phyloP scores from a whole-genome alignment of 1,140 invertebrate species.

The Drosophila sp. region DNA sequence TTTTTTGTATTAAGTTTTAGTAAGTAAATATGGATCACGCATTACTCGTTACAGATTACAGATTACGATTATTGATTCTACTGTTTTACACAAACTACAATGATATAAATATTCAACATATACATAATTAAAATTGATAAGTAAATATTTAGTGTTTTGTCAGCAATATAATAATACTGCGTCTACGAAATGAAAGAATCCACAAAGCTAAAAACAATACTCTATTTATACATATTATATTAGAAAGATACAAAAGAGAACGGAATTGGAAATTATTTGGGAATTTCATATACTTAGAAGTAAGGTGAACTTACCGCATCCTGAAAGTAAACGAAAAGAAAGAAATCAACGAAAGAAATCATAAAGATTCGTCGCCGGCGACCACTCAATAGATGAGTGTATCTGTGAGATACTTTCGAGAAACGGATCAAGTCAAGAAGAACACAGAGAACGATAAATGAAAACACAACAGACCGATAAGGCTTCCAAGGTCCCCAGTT shows the following conservation, averaged over 20 bases:
- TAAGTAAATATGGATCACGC: conserved; percentile 35
- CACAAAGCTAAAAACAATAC: conserved; percentile 10
- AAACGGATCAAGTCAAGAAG: conserved; percentile 7
- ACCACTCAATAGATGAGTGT: conserved; percentile 13
- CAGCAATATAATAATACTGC: conserved; percentile 20
- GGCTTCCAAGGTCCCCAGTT: conserved; percentile 4
- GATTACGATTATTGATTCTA: conserved; percentile 26
- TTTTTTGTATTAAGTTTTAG: conserved; percentile 40
- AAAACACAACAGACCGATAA: conserved; percentile 26
- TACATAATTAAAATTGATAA: background rate
- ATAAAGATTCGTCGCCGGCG: conserved; percentile 52
- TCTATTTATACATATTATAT: too few relatives aligned
- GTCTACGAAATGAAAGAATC: conserved; percentile 21
- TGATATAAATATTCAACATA: too few relatives aligned
- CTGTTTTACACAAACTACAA: conserved; percentile 20
- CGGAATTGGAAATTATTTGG: background rate
- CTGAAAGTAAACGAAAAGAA: conserved; percentile 84
- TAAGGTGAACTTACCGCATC: conserved; percentile 84
- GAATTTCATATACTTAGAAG: conserved; percentile 38
- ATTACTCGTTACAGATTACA: conserved; percentile 20
- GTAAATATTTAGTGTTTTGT: background rate
- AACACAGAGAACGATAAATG: conserved; percentile 23
- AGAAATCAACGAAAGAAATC: conserved; percentile 81
- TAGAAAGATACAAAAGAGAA: conserved; percentile 3
- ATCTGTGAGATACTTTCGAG: conserved; percentile 23